These are phyloP conservation scores for Beaufortia kweichowensis DNA, from an alignment of 2,113 vertebrate genomes.

Conservation along the genomic window DNA sequence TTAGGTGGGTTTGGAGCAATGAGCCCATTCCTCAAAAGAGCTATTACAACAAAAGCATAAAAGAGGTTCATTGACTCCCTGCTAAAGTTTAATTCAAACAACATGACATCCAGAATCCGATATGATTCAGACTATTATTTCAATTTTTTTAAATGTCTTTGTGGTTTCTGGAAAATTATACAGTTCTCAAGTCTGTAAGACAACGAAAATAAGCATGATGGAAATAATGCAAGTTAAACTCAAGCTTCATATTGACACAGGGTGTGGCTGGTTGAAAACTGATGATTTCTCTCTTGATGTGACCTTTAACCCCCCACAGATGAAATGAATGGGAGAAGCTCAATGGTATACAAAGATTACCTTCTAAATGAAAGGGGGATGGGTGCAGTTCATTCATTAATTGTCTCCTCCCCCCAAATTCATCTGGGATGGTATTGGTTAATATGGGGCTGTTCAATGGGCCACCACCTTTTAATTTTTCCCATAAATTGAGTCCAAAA, in stretches of 20 bases:
- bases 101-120: conserved; percentile 20
- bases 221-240: conserved; percentile 18
- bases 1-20: background rate
- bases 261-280: conserved; percentile 33
- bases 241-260: conserved; percentile 28
- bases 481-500: conserved; percentile 10
- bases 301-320: conserved; percentile 29
- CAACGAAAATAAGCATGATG: conserved; percentile 2
- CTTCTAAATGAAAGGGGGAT: conserved; percentile 33
- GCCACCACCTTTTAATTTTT: background rate
- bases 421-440: conserved; percentile 6
- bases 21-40: background rate
- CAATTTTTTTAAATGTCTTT: conserved; percentile 26
- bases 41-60: background rate
- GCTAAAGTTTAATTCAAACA: conserved; percentile 25
- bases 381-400: conserved; percentile 56
- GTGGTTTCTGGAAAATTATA: conserved; percentile 27
- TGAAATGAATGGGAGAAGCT: background rate
- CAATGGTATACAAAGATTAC: background rate
- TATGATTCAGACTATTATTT: conserved; percentile 7
- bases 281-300: conserved; percentile 13
- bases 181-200: background rate
- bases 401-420: conserved; percentile 52
- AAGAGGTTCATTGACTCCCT: background rate
- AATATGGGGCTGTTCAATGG: conserved; percentile 7